phyloP scores from a whole-genome alignment of 1,140 invertebrate species.

The Eumaeus atala region DNA sequence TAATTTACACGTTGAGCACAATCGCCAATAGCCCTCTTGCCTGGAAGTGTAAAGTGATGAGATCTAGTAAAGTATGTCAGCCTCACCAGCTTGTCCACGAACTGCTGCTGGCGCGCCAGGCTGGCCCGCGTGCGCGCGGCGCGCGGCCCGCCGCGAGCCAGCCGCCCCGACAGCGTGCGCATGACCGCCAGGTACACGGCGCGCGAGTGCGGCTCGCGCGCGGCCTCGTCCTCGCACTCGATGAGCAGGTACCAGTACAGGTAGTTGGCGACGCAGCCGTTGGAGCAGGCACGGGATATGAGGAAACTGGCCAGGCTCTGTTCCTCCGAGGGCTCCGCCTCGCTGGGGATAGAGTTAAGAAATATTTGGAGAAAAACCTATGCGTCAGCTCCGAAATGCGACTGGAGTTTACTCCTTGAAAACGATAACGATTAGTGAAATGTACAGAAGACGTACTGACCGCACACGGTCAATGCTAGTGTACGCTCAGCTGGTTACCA shows the following conservation, averaged over 20 bases:
- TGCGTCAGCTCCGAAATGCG: too few species aligned
- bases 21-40: too few species aligned
- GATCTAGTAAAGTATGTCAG: slow-evolving; percentile 81
- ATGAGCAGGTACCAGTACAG: slow-evolving; percentile 97
- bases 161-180: slow-evolving; percentile 86
- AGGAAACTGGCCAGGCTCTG: slow-evolving; percentile 93
- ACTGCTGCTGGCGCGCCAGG: slow-evolving; percentile 50
- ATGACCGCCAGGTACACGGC: slow-evolving; percentile 94
- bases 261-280: slow-evolving; percentile 94
- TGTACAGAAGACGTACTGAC: too few species aligned
- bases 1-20: too few species aligned
- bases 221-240: slow-evolving; percentile 92
- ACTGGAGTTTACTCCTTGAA: too few species aligned
- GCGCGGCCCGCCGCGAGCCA: slow-evolving; percentile 50
- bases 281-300: slow-evolving; percentile 90
- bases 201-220: slow-evolving; percentile 80
- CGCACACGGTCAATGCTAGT: too few species aligned
- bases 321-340: slow-evolving; percentile 72
- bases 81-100: slow-evolving; percentile 85
- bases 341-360: slow-evolving; percentile 2
- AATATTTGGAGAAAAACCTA: background rate
- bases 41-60: too few species aligned
- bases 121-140: slow-evolving; percentile 20
- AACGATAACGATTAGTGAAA: too few species aligned
- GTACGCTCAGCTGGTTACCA: too few species aligned